phyloP scores from a whole-genome alignment of 2,113 vertebrate species.

The Hemicordylus capensis region DNA sequence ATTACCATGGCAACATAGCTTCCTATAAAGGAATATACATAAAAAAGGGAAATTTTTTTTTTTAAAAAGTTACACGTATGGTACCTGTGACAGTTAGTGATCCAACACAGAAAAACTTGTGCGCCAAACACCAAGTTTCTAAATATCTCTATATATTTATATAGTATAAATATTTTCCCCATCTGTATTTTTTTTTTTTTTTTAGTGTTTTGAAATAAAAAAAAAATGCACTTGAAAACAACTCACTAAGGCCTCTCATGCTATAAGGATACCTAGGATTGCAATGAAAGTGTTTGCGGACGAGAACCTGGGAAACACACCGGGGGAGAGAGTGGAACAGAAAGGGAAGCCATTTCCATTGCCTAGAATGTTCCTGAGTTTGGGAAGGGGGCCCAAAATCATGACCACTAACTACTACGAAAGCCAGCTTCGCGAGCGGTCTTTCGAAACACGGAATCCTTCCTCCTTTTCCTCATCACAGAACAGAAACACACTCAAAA shows the following conservation, averaged over 20 bases:
- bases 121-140: slow-evolving; percentile 81
- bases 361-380: slow-evolving; percentile 80
- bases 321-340: slow-evolving; percentile 14
- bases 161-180: slow-evolving; percentile 73
- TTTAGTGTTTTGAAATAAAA: slow-evolving; percentile 64
- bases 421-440: neutral
- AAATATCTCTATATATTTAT: slow-evolving; percentile 81
- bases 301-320: slow-evolving; percentile 64
- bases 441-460: slow-evolving; percentile 17
- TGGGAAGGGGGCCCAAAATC: slow-evolving; percentile 50
- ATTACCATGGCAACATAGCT: slow-evolving; percentile 79
- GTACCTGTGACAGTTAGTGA: slow-evolving; percentile 79
- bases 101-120: slow-evolving; percentile 80
- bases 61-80: slow-evolving; percentile 68
- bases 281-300: slow-evolving; percentile 59
- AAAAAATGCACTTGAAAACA: slow-evolving; percentile 82
- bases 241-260: slow-evolving; percentile 87
- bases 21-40: slow-evolving; percentile 72
- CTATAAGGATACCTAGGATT: slow-evolving; percentile 78
- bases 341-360: slow-evolving; percentile 64
- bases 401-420: slow-evolving; percentile 25
- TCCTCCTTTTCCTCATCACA: neutral
- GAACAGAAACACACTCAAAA: too few species aligned
- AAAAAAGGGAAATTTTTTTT: slow-evolving; percentile 58
- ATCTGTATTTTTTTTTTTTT: slow-evolving; percentile 79